These are phyloP conservation scores for Rhimphoctona megacephalus DNA, from an alignment of 2,888 invertebrate genomes.

Conservation along the genomic window DNA sequence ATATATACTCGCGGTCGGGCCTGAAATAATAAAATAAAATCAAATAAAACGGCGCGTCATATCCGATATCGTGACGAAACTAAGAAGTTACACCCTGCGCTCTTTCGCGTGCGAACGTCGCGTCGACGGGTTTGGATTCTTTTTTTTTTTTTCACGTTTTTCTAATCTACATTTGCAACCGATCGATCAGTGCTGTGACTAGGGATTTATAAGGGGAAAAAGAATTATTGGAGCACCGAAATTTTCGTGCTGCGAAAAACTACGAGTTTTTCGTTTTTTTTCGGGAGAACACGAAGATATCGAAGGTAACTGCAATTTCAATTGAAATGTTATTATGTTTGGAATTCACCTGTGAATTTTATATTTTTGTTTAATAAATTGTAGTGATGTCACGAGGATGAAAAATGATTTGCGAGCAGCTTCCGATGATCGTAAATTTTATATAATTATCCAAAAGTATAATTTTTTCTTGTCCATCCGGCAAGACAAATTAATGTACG, in stretches of 20 bases:
- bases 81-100: neutral
- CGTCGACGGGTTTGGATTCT: too few relatives aligned
- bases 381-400: too few relatives aligned
- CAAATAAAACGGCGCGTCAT: conserved; percentile 8
- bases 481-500: neutral
- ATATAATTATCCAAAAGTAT: neutral
- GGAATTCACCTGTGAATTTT: too few relatives aligned
- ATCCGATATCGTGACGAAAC: neutral
- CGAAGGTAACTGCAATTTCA: neutral
- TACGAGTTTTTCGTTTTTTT: neutral
- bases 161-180: neutral
- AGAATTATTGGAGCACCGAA: neutral
- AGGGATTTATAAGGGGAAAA: neutral
- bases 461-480: neutral
- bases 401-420: neutral
- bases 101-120: conserved; percentile 9
- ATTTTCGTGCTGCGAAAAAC: neutral
- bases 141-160: neutral
- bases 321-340: neutral
- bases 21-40: conserved; percentile 6
- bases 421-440: neutral
- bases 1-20: conserved; percentile 4
- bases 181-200: conserved; percentile 12
- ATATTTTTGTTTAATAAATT: too few relatives aligned
- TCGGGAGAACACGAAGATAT: neutral